Base-by-base conservation (phyloP, 2,113 vertebrate genomes). In the Saguinus imperator region DNA sequence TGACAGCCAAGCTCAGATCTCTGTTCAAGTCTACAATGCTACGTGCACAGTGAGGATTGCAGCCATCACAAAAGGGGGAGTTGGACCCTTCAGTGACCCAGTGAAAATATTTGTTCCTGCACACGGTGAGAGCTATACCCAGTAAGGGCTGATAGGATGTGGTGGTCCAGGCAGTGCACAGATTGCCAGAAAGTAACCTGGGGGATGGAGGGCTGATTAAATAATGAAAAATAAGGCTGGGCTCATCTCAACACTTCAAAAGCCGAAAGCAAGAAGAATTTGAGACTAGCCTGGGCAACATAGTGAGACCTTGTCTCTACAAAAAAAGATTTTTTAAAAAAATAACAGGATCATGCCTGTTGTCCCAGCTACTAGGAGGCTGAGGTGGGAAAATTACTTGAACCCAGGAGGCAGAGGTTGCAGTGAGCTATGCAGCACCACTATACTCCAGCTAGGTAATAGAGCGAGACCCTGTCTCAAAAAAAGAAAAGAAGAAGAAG, bases 1-100 rank as follows among this genome's bases (percentile, higher is more conserved):
- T 0, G 0, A 68, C 86, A 98, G 95, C 1, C 0, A 0, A 17
- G 96, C 94, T 1, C 1, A 97, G 75, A 93, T 99, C 94, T 96
- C 98, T 0, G 93, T 98, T 79, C 81, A 92, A 55, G 98, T 98
- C 96, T 99, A 99, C 92, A 99, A 99, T 0, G 98, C 98, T 85
- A 99, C 99, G 0, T 99, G 99, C 98, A 99, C 97, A 2, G 94
- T 99, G 95, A 99, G 98, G 45, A 99, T 99, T 50, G 99, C 99
- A 0, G 99, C 99, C 0, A 72, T 99, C 98, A 99, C 99, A 4
- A 98, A 96, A 52, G 99, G 99, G 2, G 99, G 99, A 5, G 98
- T 98, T 27, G 99, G 99, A 52, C 99, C 99, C 79, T 98, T 98
- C 98, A 99, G 99, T 96, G 95, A 98, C 16, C 98, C 98, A 0